Base-by-base conservation (phyloP, 2,113 vertebrate species). In the Etheostoma cragini region DNA sequence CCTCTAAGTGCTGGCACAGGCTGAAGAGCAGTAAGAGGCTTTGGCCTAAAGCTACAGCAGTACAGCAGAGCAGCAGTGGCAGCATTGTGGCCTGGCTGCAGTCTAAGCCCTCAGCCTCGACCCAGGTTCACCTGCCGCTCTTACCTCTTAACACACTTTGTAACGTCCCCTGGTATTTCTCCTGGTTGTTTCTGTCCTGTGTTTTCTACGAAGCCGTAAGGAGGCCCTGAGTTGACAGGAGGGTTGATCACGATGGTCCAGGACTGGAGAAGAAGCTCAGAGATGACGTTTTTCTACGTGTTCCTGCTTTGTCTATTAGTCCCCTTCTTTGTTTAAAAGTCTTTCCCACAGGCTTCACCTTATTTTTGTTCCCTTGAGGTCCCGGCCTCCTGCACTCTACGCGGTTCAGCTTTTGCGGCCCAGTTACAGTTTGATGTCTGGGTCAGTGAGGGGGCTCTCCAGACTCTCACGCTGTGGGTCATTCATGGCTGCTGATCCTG, bases 401-500 rank as follows among this genome's bases (percentile, higher is more conserved):
- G 30, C 17, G 60, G 50, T 50, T 65, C 5, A 4, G 67, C 6
- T 42, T 77, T 35, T 46, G 81, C 2, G 6, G 65, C 47, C 33
- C 58, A 19, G 68, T 79, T 62, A 72, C 74, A 49, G 87, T 64
- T 38, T 60, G 81, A 54, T 2, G 82, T 89, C 75, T 63, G 73
- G 84, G 78, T 87, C 87, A 78, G 77, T 45, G 78, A 53, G 49
- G 22, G 78, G 81, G 45, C 69, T 87, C 72, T 81, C 33, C 13
- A 65, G 77, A 71, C 56, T 86, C 78, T 78, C 83, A 79, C 4
- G 45, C 84, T 63, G 81, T 0, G 66, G 64, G 85, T 93, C 93
- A 91, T 93, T 93, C 94, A 91, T 87, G 76, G 87, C 80, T 78
- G 72, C 92, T 94, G 93, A 95, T 94, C 94, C 94, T 86, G 90